Base-by-base conservation (phyloP, 2,797 vertebrate genomes). In the Lutjanus campechanus region DNA sequence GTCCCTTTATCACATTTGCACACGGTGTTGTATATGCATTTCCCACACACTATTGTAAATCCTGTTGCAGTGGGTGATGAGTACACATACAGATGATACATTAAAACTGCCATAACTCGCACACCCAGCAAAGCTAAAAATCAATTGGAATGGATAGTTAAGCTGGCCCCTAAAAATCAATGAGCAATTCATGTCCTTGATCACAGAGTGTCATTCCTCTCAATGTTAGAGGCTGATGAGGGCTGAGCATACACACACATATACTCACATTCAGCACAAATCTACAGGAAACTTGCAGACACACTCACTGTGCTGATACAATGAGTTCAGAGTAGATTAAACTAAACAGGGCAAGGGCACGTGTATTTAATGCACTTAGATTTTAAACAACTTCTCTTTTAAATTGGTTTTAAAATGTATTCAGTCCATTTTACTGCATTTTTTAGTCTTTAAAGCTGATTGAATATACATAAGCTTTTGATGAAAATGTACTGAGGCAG, bases 101-200 rank as follows among this genome's bases (percentile, higher is more conserved):
- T 95, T 95, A 95, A 96, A 95, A 95, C 87, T 94, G 92, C 94
- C 93, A 95, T 95, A 95, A 95, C 94, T 95, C 92, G 93, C 93
- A 95, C 94, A 95, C 91, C 94, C 95, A 91, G 95, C 94, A 95
- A 94, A 94, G 95, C 95, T 95, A 93, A 95, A 94, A 95, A 96
- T 96, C 95, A 96, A 96, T 96, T 93, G 95, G 94, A 96, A 96
- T 95, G 94, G 95, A 95, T 96, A 96, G 96, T 96, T 96, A 96
- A 96, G 94, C 95, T 94, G 93, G 95, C 90, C 88, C 91, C 94
- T 95, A 95, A 96, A 96, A 96, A 96, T 96, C 95, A 96, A 96
- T 96, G 95, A 95, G 95, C 94, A 95, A 96, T 95, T 96, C 95
- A 95, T 96, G 96, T 96, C 95, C 95, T 96, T 96, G 96, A 96